A percentile compares a stretch with the other conserved stretches of the same genome.
These are phyloP conservation scores for Arion vulgaris DNA, from an alignment of 1,140 invertebrate species.

Conservation along the genomic window DNA sequence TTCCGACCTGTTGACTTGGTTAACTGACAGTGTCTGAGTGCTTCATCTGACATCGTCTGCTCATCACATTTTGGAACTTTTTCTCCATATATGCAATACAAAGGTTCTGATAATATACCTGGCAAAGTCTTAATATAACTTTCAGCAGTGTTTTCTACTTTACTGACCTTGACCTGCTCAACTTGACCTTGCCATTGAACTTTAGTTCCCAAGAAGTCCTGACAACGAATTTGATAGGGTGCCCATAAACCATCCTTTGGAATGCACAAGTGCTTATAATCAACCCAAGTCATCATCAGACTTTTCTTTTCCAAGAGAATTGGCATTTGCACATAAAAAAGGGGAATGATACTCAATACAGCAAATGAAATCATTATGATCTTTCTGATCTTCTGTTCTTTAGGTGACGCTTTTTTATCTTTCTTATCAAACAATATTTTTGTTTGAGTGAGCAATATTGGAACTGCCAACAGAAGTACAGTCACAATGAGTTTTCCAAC, in stretches of 20 bases:
- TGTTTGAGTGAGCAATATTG: slow-evolving; percentile 60
- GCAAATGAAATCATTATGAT: slow-evolving; percentile 61
- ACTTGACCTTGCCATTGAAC: slow-evolving; percentile 58
- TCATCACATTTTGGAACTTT: slow-evolving; percentile 52
- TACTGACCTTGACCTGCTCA: slow-evolving; percentile 50
- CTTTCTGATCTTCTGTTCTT: slow-evolving; percentile 51
- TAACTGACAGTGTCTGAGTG: slow-evolving; percentile 50
- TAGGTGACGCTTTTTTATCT: slow-evolving; percentile 45
- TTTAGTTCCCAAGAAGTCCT: slow-evolving; percentile 54
- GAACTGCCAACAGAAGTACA: slow-evolving; percentile 52
- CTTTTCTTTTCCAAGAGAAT: slow-evolving; percentile 37
- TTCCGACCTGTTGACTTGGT: slow-evolving; percentile 51
- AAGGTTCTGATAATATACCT: slow-evolving; percentile 53
- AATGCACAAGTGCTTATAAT: slow-evolving; percentile 53
- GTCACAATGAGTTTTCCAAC: slow-evolving; percentile 64
- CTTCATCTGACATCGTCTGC: slow-evolving; percentile 40
- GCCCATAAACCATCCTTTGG: slow-evolving; percentile 39
- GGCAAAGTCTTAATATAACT: slow-evolving; percentile 58
- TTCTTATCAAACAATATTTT: slow-evolving; percentile 60
- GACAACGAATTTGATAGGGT: slow-evolving; percentile 51
- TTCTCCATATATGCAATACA: slow-evolving; percentile 63
- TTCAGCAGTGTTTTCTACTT: slow-evolving; percentile 59
- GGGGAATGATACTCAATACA: slow-evolving; percentile 56
- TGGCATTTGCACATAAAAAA: slow-evolving; percentile 60
- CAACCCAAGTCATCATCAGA: slow-evolving; percentile 48